These are phyloP conservation scores for Caretta caretta DNA, from an alignment of 2,113 vertebrate genomes.

Conservation along the genomic window DNA sequence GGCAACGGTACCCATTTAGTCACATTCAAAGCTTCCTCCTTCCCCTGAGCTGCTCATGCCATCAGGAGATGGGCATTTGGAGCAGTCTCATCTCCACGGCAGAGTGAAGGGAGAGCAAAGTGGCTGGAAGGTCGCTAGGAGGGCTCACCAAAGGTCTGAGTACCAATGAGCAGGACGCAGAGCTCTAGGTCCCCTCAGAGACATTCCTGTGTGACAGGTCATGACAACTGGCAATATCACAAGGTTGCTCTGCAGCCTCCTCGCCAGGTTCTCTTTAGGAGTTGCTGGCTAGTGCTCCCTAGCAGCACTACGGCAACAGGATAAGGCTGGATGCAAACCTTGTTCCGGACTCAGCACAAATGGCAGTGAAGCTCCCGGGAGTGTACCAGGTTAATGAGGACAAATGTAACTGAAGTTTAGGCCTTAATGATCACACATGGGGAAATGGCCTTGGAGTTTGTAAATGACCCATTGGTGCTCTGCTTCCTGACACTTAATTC, in stretches of 20 bases:
- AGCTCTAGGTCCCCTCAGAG: neutral
- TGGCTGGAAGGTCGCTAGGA: neutral
- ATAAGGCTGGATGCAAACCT: neutral
- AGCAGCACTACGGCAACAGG: fast-evolving
- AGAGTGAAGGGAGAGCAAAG: neutral
- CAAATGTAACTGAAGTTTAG: neutral
- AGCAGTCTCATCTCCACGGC: neutral
- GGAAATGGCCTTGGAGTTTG: neutral
- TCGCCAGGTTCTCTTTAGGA: fast-evolving
- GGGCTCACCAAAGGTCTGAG: neutral
- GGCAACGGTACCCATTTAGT: neutral
- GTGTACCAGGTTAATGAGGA: neutral
- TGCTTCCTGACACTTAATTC: neutral
- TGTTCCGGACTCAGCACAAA: neutral
- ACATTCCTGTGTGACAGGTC: fast-evolving
- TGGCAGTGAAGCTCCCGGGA: fast-evolving
- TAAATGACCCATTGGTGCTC: neutral
- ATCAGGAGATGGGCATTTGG: neutral
- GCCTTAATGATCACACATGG: fast-evolving
- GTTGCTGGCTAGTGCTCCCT: neutral
- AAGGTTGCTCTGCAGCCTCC: neutral
- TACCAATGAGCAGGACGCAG: neutral
- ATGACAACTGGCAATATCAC: fast-evolving
- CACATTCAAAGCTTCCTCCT: neutral
- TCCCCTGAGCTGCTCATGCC: neutral